Conservation (phyloP, 2,888 invertebrate genomes). For the Blastobasis adustella region DNA sequence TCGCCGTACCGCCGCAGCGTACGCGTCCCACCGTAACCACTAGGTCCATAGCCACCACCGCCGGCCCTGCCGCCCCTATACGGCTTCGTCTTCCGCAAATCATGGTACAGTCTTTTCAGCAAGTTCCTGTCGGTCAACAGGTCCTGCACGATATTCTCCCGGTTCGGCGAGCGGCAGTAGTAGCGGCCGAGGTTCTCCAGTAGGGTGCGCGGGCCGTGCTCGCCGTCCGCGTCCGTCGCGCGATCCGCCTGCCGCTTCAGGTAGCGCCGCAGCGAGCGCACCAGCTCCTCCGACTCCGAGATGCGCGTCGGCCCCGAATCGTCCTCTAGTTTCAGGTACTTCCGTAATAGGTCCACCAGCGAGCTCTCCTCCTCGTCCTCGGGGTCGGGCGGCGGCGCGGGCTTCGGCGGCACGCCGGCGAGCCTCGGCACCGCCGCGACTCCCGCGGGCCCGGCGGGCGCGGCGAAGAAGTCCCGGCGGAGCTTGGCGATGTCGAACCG, state of each 20-base stretch:
- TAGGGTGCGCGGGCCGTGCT: conserved; percentile 67
- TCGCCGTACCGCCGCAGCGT: conserved; percentile 37
- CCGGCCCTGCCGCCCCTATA: conserved; percentile 59
- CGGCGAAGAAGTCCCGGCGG: conserved; percentile 78
- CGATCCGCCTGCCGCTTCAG: conserved; percentile 55
- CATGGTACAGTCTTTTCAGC: conserved; percentile 83
- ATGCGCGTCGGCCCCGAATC: conserved; percentile 58
- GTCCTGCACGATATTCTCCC: conserved; percentile 82
- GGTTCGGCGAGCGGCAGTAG: conserved; percentile 77
- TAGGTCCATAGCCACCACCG: conserved; percentile 37
- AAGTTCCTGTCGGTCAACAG: conserved; percentile 83
- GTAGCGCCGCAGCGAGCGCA: conserved; percentile 78
- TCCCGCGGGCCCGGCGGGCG: conserved; percentile 41
- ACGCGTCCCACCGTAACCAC: conserved; percentile 49
- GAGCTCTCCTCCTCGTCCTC: conserved; percentile 68
- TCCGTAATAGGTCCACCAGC: conserved; percentile 79
- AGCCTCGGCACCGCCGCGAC: conserved; percentile 39
- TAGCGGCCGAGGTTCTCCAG: conserved; percentile 80
- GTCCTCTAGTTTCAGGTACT: conserved; percentile 77
- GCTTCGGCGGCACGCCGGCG: conserved; percentile 33
- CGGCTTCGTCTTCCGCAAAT: conserved; percentile 79
- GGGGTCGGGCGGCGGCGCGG: conserved; percentile 40
- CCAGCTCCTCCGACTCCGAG: conserved; percentile 77
- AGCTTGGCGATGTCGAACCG: conserved; percentile 81
- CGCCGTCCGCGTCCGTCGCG: conserved; percentile 38